Percentiles rank a stretch among this genome's conserved stretches.
phyloP scores from a whole-genome alignment of 1,140 invertebrate species.

The Neodiprion fabricii region DNA sequence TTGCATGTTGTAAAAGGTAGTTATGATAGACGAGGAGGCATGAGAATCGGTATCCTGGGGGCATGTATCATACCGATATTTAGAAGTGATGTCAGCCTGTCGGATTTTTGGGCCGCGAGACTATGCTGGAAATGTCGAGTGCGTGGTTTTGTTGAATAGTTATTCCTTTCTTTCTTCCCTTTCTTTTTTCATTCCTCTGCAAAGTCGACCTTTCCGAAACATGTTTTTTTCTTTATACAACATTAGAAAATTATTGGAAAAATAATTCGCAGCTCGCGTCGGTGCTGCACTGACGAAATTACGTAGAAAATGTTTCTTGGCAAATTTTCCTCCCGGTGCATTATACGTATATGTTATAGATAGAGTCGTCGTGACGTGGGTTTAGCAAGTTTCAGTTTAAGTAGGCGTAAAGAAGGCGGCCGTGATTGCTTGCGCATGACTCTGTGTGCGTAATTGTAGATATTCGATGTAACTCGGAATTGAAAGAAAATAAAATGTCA shows the following conservation, averaged over 20 bases:
- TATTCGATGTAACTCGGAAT: no score
- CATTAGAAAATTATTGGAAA: background rate
- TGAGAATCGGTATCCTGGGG: no score
- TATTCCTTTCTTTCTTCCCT: background rate
- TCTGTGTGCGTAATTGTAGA: no score
- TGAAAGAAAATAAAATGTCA: no score
- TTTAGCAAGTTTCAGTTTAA: background rate
- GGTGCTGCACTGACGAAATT: no score
- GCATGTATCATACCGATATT: background rate
- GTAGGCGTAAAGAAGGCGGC: background rate
- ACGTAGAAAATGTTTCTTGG: background rate
- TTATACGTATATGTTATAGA: background rate
- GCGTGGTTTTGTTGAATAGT: background rate
- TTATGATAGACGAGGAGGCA: no score
- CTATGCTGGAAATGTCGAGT: background rate
- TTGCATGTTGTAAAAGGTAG: no score
- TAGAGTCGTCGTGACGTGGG: constrained; percentile 2
- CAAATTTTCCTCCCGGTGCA: background rate
- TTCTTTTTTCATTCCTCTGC: background rate
- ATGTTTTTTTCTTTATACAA: background rate
- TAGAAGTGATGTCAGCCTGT: background rate
- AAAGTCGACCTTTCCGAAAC: background rate
- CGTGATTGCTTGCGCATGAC: background rate
- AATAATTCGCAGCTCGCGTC: no score
- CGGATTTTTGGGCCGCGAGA: background rate